A percentile compares a stretch with the other conserved stretches of the same genome.
Evolutionary conservation across 1,140 invertebrate genomes (phyloP).

Genomic region (Tetragonula clypearis): DNA sequence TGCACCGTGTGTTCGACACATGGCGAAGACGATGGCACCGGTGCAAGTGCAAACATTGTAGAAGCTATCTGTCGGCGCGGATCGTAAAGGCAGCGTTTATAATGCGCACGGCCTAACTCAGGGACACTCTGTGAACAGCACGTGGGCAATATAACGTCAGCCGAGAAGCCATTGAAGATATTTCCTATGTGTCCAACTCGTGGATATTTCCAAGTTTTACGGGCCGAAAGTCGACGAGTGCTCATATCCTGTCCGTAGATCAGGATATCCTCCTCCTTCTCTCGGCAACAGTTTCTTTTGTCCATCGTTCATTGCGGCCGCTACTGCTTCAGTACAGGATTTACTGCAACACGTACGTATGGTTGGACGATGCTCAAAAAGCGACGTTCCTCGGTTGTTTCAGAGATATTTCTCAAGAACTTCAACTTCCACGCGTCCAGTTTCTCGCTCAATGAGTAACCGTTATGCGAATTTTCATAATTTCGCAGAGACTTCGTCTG

Average conservation of each 20-base stretch:
- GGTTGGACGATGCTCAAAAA: background rate
- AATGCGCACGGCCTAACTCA: slow-evolving; percentile 11
- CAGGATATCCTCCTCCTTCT: background rate
- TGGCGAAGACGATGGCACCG: slow-evolving; percentile 33
- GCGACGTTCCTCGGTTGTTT: background rate
- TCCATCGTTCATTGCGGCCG: background rate
- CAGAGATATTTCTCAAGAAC: too few species aligned
- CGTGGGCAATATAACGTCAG: slow-evolving; percentile 39
- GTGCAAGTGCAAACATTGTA: slow-evolving; percentile 54
- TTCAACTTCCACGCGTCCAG: too few species aligned
- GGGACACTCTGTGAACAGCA: slow-evolving; percentile 39
- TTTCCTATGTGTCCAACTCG: background rate
- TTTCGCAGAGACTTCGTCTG: too few species aligned
- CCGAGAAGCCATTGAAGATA: slow-evolving; percentile 35
- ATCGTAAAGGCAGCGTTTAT: slow-evolving; percentile 53
- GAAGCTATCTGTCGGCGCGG: slow-evolving; percentile 44
- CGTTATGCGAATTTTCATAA: too few species aligned
- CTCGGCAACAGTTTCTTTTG: background rate
- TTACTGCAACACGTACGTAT: background rate
- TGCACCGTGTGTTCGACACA: slow-evolving; percentile 33
- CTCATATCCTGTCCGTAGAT: background rate
- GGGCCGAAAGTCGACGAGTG: background rate
- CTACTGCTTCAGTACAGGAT: background rate
- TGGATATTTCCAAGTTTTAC: slow-evolving; percentile 20
- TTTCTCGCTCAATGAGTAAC: too few species aligned